Evolutionary conservation across 2,888 invertebrate genomes (phyloP).

Genomic region (Nemotelus pantherinus): DNA sequence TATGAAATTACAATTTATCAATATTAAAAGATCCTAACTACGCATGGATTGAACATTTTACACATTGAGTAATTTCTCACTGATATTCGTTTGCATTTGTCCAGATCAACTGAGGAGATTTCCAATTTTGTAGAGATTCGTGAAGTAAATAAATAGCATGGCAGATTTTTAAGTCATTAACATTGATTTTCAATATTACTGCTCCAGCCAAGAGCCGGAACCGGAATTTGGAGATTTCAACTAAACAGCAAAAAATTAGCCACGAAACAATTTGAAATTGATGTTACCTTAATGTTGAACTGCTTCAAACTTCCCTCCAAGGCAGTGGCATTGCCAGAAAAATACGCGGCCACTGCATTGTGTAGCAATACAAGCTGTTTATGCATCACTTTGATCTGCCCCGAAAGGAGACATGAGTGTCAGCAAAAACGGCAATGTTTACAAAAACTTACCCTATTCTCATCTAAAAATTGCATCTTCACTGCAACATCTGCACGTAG

Average conservation of each 20-base stretch:
- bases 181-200: constrained; percentile 64
- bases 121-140: not conserved
- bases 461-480: constrained; percentile 95
- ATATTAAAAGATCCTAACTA: constrained; percentile 51
- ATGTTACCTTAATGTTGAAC: constrained; percentile 85
- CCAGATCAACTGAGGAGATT: constrained; percentile 4
- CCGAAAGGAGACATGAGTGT: not conserved
- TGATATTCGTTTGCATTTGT: not conserved
- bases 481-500: constrained; percentile 92
- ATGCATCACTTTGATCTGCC: constrained; percentile 98
- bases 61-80: constrained; percentile 42
- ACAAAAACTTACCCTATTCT: constrained; percentile 80
- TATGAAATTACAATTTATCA: constrained; percentile 45
- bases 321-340: constrained; percentile 94
- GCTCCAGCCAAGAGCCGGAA: constrained; percentile 84
- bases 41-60: constrained; percentile 48
- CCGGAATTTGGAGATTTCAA: constrained; percentile 78
- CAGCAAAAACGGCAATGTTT: not conserved
- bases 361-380: constrained; percentile 95
- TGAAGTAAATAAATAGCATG: constrained; percentile 39
- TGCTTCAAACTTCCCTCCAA: constrained; percentile 93
- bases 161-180: constrained; percentile 11
- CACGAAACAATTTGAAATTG: not conserved
- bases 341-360: constrained; percentile 96
- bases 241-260: constrained; percentile 53